Percentiles rank a stretch among this genome's conserved stretches.
Evolutionary conservation across 2,113 vertebrate species (phyloP).

Genomic region (Thymallus thymallus): DNA sequence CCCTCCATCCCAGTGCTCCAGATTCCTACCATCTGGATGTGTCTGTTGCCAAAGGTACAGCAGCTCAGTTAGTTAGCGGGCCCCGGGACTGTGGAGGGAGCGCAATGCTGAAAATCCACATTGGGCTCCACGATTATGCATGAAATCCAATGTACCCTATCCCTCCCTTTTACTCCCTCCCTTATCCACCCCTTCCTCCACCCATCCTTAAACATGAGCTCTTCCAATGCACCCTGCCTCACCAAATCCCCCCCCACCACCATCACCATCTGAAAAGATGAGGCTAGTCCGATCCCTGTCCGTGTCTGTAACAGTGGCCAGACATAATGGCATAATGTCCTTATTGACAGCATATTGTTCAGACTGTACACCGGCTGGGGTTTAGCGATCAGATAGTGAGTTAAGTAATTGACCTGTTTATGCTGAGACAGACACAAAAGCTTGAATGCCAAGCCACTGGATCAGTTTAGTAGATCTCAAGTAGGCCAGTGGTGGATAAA

Average conservation of each 20-base stretch:
- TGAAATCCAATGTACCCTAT: constrained; percentile 49
- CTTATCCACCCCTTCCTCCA: too few relatives aligned
- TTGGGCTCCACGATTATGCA: constrained; percentile 57
- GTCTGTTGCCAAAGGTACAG: constrained; percentile 67
- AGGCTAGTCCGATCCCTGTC: constrained; percentile 15
- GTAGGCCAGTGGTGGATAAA: not conserved
- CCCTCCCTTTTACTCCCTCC: constrained; percentile 32
- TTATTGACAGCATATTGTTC: too few relatives aligned
- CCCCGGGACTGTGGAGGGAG: constrained; percentile 50
- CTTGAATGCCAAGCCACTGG: not conserved
- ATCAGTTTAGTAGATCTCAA: not conserved
- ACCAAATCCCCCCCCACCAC: not conserved
- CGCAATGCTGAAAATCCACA: constrained; percentile 64
- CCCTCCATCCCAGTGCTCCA: constrained; percentile 59
- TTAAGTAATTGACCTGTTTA: not conserved
- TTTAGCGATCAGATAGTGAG: not conserved
- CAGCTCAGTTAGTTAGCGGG: constrained; percentile 57
- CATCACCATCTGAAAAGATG: too few relatives aligned
- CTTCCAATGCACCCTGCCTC: constrained; percentile 33
- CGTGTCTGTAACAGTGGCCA: too few relatives aligned
- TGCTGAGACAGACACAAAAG: not conserved
- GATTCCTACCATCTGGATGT: constrained; percentile 73
- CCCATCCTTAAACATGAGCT: constrained; percentile 42
- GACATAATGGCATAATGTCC: too few relatives aligned
- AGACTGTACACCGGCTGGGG: not conserved